These are phyloP conservation scores for Symphodus melops DNA, from an alignment of 2,113 vertebrate species.

Conservation along the genomic window DNA sequence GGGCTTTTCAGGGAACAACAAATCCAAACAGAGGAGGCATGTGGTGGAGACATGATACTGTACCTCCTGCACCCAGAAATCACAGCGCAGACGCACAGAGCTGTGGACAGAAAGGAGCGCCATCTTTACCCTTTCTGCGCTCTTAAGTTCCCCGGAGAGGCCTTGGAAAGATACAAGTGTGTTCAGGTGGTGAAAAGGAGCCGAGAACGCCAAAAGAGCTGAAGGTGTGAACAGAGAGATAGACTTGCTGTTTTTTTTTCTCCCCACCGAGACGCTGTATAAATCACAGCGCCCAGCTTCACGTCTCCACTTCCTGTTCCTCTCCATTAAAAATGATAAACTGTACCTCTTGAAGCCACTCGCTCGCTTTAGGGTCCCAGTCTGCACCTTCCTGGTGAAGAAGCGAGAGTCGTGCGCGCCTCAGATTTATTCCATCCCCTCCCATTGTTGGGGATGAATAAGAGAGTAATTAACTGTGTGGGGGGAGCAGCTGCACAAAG, in stretches of 20 bases:
- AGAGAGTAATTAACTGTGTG: constrained; percentile 81
- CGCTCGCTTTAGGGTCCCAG: constrained; percentile 76
- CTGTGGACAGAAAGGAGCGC: background rate
- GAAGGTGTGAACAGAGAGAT: constrained; percentile 71
- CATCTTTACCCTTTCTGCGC: constrained; percentile 28
- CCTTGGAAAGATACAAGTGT: constrained; percentile 18
- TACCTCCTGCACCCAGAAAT: constrained; percentile 9
- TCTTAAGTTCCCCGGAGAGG: constrained; percentile 23
- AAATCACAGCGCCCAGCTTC: constrained; percentile 74
- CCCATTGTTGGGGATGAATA: constrained; percentile 79
- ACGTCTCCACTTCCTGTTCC: constrained; percentile 77
- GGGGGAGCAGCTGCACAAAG: constrained; percentile 73
- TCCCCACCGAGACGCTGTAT: constrained; percentile 55
- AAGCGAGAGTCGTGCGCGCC: constrained; percentile 48
- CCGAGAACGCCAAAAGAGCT: constrained; percentile 27
- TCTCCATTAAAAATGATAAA: constrained; percentile 85
- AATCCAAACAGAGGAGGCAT: constrained; percentile 71
- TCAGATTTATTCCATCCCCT: constrained; percentile 76
- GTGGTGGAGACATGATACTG: constrained; percentile 2
- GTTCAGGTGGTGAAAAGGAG: constrained; percentile 42
- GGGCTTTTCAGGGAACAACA: constrained; percentile 82
- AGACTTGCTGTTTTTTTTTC: constrained; percentile 61
- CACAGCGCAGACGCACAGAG: constrained; percentile 27
- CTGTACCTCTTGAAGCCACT: constrained; percentile 77
- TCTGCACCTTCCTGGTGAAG: constrained; percentile 76